Evolutionary conservation across 2,797 vertebrate genomes (phyloP), one percentile per base, ranked within the genome.

Genomic region (Heliangelus exortis): DNA sequence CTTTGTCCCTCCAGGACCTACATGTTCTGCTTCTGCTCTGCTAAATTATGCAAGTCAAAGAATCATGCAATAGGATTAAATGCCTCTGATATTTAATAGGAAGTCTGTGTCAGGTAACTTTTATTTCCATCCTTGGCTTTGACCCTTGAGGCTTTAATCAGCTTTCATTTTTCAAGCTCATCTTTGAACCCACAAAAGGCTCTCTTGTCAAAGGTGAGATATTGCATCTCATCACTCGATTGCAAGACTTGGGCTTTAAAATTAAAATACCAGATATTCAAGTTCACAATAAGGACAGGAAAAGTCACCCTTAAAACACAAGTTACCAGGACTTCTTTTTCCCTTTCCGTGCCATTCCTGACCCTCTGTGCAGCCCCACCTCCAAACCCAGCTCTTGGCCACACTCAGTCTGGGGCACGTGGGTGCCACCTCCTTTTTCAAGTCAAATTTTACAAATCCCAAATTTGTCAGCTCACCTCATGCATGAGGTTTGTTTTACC

Each of bases 141-240:
- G 95, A 95, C 96, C 85, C 94, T 91, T 78, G 66, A 29, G 80
- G 71, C 87, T 96, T 93, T 92, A 96, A 95, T 96, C 96, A 90
- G 83, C 83, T 95, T 90, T 96, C 80, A 11, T 91, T 90, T 91
- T 91, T 63, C 85, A 45, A 88, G 85, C 71, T 95, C 91, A 57
- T 96, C 94, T 96, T 96, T 96, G 96, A 96, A 92, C 94, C 83
- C 83, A 73, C 67, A 87, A 92, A 95, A 95, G 76, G 33, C 83
- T 88, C 25, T 59, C 91, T 81, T 95, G 90, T 92, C 90, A 86
- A 93, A 96, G 94, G 93, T 9, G 1, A 95, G 93, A 87, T 92
- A 88, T 36, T 86, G 69, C 73, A 79, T 76, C 91, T 95, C 88
- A 95, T 95, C 83, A 71, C 85, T 91, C 15, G 14, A 53, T 86